Base-by-base conservation (phyloP, 2,888 invertebrate genomes). In the Amiota minor region DNA sequence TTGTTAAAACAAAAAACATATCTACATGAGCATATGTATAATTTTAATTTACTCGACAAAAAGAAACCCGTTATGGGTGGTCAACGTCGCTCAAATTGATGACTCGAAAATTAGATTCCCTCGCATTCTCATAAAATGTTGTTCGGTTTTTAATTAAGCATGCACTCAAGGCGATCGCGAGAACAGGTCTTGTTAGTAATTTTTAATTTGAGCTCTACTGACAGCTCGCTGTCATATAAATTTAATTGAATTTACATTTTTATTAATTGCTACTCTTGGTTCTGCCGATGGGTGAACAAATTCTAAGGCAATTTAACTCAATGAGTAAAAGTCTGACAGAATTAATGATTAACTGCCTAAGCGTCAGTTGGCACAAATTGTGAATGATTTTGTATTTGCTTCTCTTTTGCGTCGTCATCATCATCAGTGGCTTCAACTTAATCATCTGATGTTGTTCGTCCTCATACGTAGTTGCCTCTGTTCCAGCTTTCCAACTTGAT, bases 221-320 rank as follows among this genome's bases (percentile, higher is more conserved):
- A 88, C 87, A 87, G 87, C 86, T 84, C 70, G 84, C 87, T 87
- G 88, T 88, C 87, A 87, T 87, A 88, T 87, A 87, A 87, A 88
- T 88, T 87, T 87, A 87, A 87, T 87, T 87, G 87, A 87, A 87
- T 87, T 86, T 87, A 88, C 87, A 87, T 88, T 87, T 87, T 87
- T 87, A 87, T 87, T 88, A 87, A 87, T 87, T 87, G 86, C 87
- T 79, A 80, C 76, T 62, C 72, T 59, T 23, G 50, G 75, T 72
- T 59, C 72, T 71, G 70, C 78, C 14, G 23, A 80, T 84, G 84
- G 79, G 78, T 83, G 6, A 50, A 50, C 14, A n/a, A 50, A n/a
- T n/a, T 12, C n/a, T 12, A 50, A n/a, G 14, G 12, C n/a, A 1
- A n/a, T 50, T 50, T 50, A n/a, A n/a, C 64, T 14, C 64, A 64